phyloP scores from a whole-genome alignment of 2,797 vertebrate genomes.

The Crocodylus rhombifer region DNA sequence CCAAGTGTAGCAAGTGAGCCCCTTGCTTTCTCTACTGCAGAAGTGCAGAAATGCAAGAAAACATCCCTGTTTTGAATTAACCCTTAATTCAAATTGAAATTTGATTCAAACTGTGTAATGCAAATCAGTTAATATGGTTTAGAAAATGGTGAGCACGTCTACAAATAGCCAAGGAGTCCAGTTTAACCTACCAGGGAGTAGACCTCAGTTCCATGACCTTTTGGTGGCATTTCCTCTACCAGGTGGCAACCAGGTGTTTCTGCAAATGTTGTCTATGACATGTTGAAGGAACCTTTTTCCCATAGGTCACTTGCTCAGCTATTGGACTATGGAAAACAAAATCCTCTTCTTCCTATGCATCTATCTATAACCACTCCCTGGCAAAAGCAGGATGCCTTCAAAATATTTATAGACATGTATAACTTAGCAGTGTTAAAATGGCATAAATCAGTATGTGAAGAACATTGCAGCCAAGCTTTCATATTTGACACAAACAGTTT shows the following conservation, averaged over 20 bases:
- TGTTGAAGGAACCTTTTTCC: neutral
- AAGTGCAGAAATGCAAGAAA: too few species aligned
- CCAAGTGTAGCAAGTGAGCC: too few species aligned
- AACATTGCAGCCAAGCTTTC: neutral
- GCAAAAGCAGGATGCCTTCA: neutral
- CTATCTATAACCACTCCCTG: neutral
- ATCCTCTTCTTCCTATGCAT: neutral
- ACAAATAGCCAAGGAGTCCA: too few species aligned
- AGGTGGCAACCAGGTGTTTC: conserved; percentile 7
- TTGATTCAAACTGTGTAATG: too few species aligned
- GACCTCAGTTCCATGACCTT: too few species aligned
- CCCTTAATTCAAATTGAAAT: too few species aligned
- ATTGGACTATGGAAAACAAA: neutral
- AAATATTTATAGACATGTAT: neutral
- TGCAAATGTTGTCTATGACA: neutral
- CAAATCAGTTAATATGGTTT: too few species aligned
- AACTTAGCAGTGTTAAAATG: neutral
- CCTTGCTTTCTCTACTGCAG: too few species aligned
- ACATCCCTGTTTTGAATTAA: too few species aligned
- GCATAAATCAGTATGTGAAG: neutral
- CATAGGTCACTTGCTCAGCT: neutral
- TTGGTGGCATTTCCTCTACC: too few species aligned
- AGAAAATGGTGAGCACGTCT: too few species aligned
- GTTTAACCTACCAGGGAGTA: too few species aligned
- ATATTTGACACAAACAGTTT: neutral